Evolutionary conservation across 2,113 vertebrate species (phyloP).

Genomic region (Channa maculata): DNA sequence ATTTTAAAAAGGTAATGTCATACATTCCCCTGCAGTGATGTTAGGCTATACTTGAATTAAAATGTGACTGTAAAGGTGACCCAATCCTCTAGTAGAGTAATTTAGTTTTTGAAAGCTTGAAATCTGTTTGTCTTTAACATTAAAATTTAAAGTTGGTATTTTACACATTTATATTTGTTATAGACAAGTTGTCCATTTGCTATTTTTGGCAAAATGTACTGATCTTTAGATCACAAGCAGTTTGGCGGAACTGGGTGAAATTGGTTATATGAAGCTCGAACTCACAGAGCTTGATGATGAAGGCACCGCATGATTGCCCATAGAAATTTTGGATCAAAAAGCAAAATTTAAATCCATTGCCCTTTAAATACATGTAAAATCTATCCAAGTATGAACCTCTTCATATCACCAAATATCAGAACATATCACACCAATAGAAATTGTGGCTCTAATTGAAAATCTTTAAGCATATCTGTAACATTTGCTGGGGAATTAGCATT

Average conservation of each 20-base stretch:
- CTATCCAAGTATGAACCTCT: neutral
- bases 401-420: neutral
- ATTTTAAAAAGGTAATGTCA: no score
- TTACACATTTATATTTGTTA: no score
- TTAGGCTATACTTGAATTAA: neutral
- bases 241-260: neutral
- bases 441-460: neutral
- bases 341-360: no score
- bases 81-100: no score
- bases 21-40: neutral
- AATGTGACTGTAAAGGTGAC: neutral
- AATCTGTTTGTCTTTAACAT: no score
- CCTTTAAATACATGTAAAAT: constrained; percentile 2
- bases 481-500: constrained; percentile 35
- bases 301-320: neutral
- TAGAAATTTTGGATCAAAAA: neutral
- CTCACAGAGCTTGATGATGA: neutral
- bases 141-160: no score
- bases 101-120: no score
- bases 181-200: no score
- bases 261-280: neutral
- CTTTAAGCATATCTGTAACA: constrained; percentile 24
- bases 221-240: no score
- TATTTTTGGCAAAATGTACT: no score
- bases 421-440: constrained; percentile 9